Evolutionary conservation across 2,113 vertebrate species (phyloP).

Genomic region (Danio rerio): DNA sequence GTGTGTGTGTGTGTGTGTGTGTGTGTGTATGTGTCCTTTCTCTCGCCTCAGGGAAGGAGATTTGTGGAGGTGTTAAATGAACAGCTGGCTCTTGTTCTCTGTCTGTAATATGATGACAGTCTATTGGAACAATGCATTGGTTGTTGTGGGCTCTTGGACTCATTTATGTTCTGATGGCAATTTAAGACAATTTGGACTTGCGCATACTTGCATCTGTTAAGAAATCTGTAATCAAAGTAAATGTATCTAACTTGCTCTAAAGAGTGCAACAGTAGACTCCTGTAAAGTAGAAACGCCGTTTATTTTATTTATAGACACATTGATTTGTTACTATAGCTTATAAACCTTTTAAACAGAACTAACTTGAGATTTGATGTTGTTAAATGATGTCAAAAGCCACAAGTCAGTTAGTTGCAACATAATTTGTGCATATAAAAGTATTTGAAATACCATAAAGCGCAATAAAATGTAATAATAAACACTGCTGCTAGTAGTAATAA

Average conservation of each 20-base stretch:
- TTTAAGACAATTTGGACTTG: background rate
- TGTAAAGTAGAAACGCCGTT: background rate
- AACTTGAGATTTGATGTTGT: no score
- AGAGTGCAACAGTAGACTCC: background rate
- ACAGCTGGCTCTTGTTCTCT: constrained; percentile 42
- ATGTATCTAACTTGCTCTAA: background rate
- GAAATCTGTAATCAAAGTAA: background rate
- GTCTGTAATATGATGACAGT: constrained; percentile 1
- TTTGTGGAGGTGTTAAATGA: constrained; percentile 46
- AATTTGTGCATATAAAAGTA: no score
- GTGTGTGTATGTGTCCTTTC: constrained; percentile 38
- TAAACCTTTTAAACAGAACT: background rate
- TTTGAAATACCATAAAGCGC: no score
- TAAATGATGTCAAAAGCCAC: no score
- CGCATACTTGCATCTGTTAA: background rate
- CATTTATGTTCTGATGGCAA: background rate
- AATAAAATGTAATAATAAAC: no score
- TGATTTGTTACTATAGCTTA: background rate
- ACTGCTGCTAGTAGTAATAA: no score
- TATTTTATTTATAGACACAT: background rate
- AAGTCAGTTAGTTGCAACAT: background rate
- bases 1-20: constrained; percentile 43
- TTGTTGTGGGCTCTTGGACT: background rate
- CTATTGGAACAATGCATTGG: background rate
- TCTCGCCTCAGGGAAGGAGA: constrained; percentile 33